phyloP scores from a whole-genome alignment of 2,888 invertebrate genomes.

The Diarsia brunnea region DNA sequence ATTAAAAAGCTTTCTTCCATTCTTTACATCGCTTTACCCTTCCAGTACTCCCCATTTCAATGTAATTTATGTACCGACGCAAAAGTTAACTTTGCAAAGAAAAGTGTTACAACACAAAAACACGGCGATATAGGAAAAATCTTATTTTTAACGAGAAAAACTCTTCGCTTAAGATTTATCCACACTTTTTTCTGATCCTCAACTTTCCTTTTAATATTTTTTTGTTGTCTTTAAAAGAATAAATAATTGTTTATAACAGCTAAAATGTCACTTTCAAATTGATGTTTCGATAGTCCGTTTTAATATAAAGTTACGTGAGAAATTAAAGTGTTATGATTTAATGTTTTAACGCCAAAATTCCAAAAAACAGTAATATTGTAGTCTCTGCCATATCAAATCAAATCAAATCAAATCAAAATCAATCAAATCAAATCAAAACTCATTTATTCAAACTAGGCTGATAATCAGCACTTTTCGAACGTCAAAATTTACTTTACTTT shows the following conservation, averaged over 20 bases:
- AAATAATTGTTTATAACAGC: slow-evolving; percentile 36
- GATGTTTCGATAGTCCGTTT: slow-evolving; percentile 54
- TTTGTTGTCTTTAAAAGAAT: slow-evolving; percentile 47
- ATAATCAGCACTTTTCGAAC: no score
- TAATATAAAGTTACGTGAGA: background rate
- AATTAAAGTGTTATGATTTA: background rate
- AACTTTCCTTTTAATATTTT: slow-evolving; percentile 64
- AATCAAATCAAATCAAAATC: no score
- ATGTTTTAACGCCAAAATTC: no score
- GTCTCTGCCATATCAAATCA: no score
- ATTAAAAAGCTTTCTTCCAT: slow-evolving; percentile 54
- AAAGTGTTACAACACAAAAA: slow-evolving; percentile 56
- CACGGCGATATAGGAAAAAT: slow-evolving; percentile 42
- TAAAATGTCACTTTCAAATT: slow-evolving; percentile 43
- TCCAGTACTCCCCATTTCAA: slow-evolving; percentile 39
- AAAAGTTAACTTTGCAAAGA: slow-evolving; percentile 52
- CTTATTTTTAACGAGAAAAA: slow-evolving; percentile 60
- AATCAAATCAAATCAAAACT: no score
- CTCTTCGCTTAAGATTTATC: slow-evolving; percentile 51
- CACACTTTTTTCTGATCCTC: slow-evolving; percentile 47
- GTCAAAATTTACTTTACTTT: no score
- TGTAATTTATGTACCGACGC: slow-evolving; percentile 57
- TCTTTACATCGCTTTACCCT: slow-evolving; percentile 32
- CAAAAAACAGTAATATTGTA: no score
- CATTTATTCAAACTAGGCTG: no score